Evolutionary conservation across 2,888 invertebrate genomes (phyloP).

Genomic region (Peribatodes rhomboidaria): DNA sequence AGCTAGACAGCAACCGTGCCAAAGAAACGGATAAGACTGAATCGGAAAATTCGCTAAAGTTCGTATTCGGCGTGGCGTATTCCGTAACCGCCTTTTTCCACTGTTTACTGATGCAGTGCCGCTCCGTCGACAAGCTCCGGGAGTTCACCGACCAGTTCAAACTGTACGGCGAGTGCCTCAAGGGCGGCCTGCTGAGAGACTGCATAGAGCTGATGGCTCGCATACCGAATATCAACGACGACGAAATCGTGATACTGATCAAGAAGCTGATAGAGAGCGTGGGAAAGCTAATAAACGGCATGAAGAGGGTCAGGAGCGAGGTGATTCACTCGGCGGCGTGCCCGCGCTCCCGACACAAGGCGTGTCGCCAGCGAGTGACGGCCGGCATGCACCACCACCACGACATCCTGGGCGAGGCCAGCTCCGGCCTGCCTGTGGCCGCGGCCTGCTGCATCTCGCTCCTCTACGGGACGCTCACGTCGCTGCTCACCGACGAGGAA

Average conservation of each 20-base stretch:
- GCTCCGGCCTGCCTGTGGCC: constrained; percentile 70
- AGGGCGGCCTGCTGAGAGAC: constrained; percentile 85
- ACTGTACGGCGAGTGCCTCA: constrained; percentile 86
- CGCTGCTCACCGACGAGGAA: constrained; percentile 78
- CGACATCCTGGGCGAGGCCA: constrained; percentile 83
- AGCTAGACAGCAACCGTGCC: constrained; percentile 62
- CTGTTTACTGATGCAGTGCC: constrained; percentile 85
- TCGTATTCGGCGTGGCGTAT: constrained; percentile 87
- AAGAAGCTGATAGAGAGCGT: constrained; percentile 86
- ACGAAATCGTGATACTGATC: constrained; percentile 73
- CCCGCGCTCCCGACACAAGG: constrained; percentile 81
- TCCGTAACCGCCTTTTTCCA: constrained; percentile 87
- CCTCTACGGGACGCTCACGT: constrained; percentile 83
- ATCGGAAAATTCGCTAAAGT: constrained; percentile 84
- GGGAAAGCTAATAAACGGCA: constrained; percentile 83
- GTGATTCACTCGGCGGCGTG: constrained; percentile 85
- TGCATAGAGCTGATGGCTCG: constrained; percentile 85
- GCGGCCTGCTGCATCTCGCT: constrained; percentile 86
- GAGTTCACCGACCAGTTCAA: constrained; percentile 88
- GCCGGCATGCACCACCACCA: constrained; percentile 87
- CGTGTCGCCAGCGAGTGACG: constrained; percentile 75
- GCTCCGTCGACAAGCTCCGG: constrained; percentile 79
- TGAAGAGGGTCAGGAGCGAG: constrained; percentile 87
- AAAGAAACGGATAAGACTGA: constrained; percentile 70
- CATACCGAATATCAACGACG: constrained; percentile 72